Percentiles rank a stretch among this genome's conserved stretches.
phyloP scores from a whole-genome alignment of 2,888 invertebrate genomes.

The Ochlodes sylvanus region DNA sequence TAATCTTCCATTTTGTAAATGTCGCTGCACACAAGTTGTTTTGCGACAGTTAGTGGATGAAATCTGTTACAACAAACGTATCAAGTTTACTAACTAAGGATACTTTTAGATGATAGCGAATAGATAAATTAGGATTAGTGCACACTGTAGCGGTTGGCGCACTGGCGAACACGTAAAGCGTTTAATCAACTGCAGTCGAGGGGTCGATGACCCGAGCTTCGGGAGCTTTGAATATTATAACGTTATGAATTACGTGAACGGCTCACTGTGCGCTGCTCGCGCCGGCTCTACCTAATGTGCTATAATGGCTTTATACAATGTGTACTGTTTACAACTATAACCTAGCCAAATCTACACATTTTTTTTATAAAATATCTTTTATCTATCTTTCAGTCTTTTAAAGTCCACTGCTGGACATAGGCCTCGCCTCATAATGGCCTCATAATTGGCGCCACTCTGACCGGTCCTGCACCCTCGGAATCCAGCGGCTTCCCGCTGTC shows the following conservation, averaged over 20 bases:
- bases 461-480: too few species aligned
- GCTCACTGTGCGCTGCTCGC: not conserved
- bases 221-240: slow-evolving; percentile 8
- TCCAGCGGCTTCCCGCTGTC: too few species aligned
- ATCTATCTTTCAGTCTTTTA: too few species aligned
- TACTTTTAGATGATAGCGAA: not conserved
- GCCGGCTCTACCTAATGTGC: not conserved
- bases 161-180: not conserved
- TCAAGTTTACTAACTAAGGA: not conserved
- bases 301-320: not conserved
- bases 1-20: too few species aligned
- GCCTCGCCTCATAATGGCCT: too few species aligned
- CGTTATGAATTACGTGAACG: not conserved
- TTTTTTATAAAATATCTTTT: too few species aligned
- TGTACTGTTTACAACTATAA: too few species aligned
- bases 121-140: slow-evolving; percentile 10
- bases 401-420: too few species aligned
- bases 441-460: too few species aligned
- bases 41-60: not conserved
- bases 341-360: too few species aligned
- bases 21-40: not conserved
- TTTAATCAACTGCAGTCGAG: not conserved
- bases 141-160: slow-evolving; percentile 4
- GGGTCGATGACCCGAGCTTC: not conserved
- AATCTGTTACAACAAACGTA: not conserved